Evolutionary conservation across 2,888 invertebrate species (phyloP).

Genomic region (Muschampia plurimacula): DNA sequence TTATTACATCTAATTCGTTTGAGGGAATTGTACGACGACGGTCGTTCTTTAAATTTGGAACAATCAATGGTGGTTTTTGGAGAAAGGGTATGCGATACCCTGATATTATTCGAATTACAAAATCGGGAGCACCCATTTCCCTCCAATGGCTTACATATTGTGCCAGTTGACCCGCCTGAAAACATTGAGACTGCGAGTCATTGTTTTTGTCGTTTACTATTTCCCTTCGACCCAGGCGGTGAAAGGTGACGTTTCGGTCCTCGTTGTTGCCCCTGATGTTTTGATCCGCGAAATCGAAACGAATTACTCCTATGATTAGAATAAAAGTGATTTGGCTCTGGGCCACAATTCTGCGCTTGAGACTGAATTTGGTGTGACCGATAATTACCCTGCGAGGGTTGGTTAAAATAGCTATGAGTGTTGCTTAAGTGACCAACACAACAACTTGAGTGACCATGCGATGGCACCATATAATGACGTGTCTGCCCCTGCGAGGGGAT

Average conservation of each 20-base stretch:
- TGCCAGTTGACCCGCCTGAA: slow-evolving; percentile 23
- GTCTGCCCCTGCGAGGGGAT: slow-evolving; percentile 20
- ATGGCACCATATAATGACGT: neutral
- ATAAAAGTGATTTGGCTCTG: slow-evolving; percentile 7
- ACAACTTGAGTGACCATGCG: neutral
- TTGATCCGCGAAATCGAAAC: slow-evolving; percentile 13
- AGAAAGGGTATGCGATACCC: slow-evolving; percentile 40
- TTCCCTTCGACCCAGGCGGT: neutral
- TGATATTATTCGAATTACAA: slow-evolving; percentile 24
- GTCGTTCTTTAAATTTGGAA: slow-evolving; percentile 26
- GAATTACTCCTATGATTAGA: neutral
- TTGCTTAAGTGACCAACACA: neutral
- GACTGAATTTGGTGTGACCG: neutral
- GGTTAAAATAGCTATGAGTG: neutral
- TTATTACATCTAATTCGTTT: slow-evolving; percentile 17
- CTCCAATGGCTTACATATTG: slow-evolving; percentile 18
- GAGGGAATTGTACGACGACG: slow-evolving; percentile 4
- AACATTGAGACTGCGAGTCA: slow-evolving; percentile 23
- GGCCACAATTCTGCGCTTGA: neutral
- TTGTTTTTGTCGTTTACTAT: slow-evolving; percentile 28
- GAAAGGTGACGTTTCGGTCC: slow-evolving; percentile 9
- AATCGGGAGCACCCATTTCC: slow-evolving; percentile 23
- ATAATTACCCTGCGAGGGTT: slow-evolving; percentile 19
- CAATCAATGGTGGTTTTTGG: slow-evolving; percentile 25
- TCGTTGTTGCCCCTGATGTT: neutral